Evolutionary conservation across 2,113 vertebrate genomes (phyloP).

Genomic region (Tachuris rubrigastra): DNA sequence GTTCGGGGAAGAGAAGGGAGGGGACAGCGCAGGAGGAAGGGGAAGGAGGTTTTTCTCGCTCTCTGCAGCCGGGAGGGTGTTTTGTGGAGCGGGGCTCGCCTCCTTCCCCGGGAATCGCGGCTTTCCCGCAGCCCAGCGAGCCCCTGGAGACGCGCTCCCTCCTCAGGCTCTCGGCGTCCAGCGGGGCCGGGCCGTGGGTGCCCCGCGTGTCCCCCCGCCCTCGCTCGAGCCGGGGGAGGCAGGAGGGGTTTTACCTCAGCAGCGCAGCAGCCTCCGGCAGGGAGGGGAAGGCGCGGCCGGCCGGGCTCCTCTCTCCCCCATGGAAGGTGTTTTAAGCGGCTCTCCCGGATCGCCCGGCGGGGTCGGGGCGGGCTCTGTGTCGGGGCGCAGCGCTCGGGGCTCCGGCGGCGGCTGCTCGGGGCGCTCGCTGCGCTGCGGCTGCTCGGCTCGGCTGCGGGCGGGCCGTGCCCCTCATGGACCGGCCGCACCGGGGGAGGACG

Average conservation of each 20-base stretch:
- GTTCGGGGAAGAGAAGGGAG: slow-evolving; percentile 29
- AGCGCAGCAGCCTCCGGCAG: slow-evolving; percentile 62
- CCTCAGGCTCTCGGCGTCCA: slow-evolving; percentile 32
- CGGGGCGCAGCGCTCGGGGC: not conserved
- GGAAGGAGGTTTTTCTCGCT: slow-evolving; percentile 59
- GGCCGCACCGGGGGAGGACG: not conserved
- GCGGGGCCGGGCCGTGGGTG: slow-evolving; percentile 11
- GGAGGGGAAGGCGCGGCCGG: slow-evolving; percentile 64
- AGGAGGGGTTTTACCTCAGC: slow-evolving; percentile 64
- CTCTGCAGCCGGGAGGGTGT: slow-evolving; percentile 37
- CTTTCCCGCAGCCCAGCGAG: not conserved
- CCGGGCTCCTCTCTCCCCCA: slow-evolving; percentile 79
- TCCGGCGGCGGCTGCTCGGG: slow-evolving; percentile 64
- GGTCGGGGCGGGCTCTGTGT: not conserved
- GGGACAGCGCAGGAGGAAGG: slow-evolving; percentile 53
- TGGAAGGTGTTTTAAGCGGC: slow-evolving; percentile 71
- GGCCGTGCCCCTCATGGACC: slow-evolving; percentile 73
- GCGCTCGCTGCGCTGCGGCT: slow-evolving; percentile 69
- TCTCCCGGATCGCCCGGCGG: slow-evolving; percentile 46
- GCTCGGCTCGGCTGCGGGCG: slow-evolving; percentile 68
- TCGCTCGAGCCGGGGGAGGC: slow-evolving; percentile 39
- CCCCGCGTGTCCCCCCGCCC: slow-evolving; percentile 49
- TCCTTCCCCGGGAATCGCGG: not conserved
- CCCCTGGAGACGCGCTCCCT: not conserved
- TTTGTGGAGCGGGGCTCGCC: slow-evolving; percentile 38